Evolutionary conservation across 2,113 vertebrate genomes (phyloP).

Genomic region (Myiopsitta monachus): DNA sequence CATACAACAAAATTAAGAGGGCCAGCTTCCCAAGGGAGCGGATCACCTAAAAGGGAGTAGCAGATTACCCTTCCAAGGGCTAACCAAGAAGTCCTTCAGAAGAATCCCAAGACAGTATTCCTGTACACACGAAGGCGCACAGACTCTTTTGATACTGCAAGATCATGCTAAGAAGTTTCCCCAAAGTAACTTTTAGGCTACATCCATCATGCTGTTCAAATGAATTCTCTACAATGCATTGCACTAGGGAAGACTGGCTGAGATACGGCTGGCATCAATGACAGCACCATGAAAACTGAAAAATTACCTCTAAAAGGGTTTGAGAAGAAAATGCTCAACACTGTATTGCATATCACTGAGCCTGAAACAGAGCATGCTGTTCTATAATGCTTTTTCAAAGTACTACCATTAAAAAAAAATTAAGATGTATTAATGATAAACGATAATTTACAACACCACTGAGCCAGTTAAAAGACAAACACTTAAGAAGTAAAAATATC

Average conservation of each 20-base stretch:
- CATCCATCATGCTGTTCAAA: conserved; percentile 19
- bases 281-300: conserved; percentile 48
- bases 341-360: neutral
- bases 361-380: neutral
- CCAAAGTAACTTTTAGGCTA: conserved; percentile 7
- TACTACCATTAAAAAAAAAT: neutral
- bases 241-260: neutral
- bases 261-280: neutral
- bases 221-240: conserved; percentile 10
- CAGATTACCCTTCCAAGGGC: neutral
- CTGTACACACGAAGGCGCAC: neutral
- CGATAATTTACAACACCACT: neutral
- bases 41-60: neutral
- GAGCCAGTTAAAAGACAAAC: neutral
- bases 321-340: neutral
- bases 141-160: neutral
- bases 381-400: neutral
- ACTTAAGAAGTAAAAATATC: neutral
- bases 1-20: neutral
- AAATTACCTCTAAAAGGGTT: conserved; percentile 31
- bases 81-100: neutral
- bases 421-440: neutral
- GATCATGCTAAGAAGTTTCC: neutral
- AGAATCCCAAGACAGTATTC: neutral
- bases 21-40: neutral